Conservation (phyloP, 2,888 invertebrate species). For the Epirrita christyi region DNA sequence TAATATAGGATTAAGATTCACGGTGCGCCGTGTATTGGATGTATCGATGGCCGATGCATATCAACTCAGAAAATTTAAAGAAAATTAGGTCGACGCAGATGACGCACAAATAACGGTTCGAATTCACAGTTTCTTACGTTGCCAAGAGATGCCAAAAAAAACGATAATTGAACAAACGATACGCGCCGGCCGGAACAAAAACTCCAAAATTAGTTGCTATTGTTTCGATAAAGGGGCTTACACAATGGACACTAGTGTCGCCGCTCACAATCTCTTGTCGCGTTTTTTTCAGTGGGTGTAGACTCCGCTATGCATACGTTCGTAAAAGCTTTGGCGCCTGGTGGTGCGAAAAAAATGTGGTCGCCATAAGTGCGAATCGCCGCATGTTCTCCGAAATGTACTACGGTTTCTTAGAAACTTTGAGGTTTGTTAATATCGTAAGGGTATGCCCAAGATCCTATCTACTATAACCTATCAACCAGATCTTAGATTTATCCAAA, state of each 20-base stretch:
- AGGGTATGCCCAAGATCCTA: slow-evolving; percentile 43
- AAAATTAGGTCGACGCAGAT: slow-evolving; percentile 15
- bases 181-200: slow-evolving; percentile 49
- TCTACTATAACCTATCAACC: background rate
- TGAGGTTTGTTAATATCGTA: slow-evolving; percentile 47
- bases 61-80: slow-evolving; percentile 7
- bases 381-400: slow-evolving; percentile 63
- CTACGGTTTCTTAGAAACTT: slow-evolving; percentile 63
- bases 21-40: slow-evolving; percentile 22
- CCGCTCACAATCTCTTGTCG: slow-evolving; percentile 51
- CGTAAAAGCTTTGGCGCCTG: slow-evolving; percentile 82
- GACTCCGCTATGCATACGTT: slow-evolving; percentile 47
- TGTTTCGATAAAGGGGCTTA: slow-evolving; percentile 67
- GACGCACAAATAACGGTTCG: slow-evolving; percentile 30
- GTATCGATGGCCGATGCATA: slow-evolving; percentile 13
- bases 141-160: slow-evolving; percentile 20
- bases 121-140: slow-evolving; percentile 33
- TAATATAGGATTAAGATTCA: slow-evolving; percentile 50
- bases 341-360: slow-evolving; percentile 59
- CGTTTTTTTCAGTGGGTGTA: slow-evolving; percentile 58
- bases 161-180: slow-evolving; percentile 46
- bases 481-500: background rate
- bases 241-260: slow-evolving; percentile 65
- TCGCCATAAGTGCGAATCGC: slow-evolving; percentile 71
- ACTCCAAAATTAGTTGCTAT: slow-evolving; percentile 64